These are phyloP conservation scores for Rhodinocichla rosea DNA, from an alignment of 2,113 vertebrate genomes.

Conservation along the genomic window DNA sequence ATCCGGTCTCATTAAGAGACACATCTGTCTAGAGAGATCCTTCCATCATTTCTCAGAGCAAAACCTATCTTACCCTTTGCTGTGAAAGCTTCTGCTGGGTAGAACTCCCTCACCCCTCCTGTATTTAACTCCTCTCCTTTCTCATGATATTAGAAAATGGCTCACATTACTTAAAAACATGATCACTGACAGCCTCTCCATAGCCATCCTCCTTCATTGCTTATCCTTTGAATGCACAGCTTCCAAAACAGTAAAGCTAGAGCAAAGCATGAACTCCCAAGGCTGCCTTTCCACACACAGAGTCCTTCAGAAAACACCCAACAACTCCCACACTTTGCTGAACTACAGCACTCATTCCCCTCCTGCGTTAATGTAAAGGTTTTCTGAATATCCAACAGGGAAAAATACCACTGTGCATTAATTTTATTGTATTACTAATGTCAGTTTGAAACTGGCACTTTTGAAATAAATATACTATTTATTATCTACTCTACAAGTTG, in stretches of 20 bases:
- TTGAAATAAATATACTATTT: neutral
- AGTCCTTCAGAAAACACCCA: neutral
- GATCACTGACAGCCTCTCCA: neutral
- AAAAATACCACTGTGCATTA: neutral
- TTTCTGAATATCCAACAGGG: neutral
- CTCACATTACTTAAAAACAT: neutral
- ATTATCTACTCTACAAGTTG: neutral
- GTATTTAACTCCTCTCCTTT: neutral
- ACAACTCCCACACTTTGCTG: neutral
- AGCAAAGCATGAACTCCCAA: neutral
- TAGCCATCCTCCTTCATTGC: neutral
- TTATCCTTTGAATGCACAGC: neutral
- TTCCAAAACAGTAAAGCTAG: neutral
- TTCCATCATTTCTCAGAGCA: neutral
- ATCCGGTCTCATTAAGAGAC: neutral
- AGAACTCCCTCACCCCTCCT: neutral
- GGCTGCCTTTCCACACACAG: neutral
- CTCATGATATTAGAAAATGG: neutral
- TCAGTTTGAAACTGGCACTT: neutral
- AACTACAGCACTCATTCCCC: neutral
- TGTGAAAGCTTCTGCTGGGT: neutral
- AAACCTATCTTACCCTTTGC: neutral
- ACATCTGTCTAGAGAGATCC: neutral
- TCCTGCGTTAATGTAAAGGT: neutral
- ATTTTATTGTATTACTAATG: neutral